These are phyloP conservation scores for Oreocharis arfaki DNA, from an alignment of 2,113 vertebrate species.

Conservation along the genomic window DNA sequence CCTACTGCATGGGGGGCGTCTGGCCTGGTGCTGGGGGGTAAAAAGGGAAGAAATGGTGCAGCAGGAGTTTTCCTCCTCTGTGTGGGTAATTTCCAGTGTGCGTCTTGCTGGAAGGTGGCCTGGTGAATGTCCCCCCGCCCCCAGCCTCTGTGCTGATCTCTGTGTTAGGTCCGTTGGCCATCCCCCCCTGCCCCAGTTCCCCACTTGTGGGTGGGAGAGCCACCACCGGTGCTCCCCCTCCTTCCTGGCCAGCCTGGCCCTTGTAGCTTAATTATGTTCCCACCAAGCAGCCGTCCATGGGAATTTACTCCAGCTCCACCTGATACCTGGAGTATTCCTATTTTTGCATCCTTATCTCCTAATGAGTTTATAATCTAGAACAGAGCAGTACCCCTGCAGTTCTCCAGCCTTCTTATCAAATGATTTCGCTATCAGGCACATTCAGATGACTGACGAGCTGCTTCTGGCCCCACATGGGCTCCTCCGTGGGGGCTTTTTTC, in stretches of 20 bases:
- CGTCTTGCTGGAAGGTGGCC: constrained; percentile 14
- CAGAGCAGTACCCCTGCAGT: neutral
- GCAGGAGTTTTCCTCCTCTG: neutral
- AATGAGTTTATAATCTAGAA: constrained; percentile 32
- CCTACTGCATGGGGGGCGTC: neutral
- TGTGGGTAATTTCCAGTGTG: neutral
- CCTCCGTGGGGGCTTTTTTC: neutral
- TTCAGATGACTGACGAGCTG: neutral
- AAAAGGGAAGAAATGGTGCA: neutral
- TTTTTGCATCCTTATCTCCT: constrained; percentile 29
- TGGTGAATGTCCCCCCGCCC: neutral
- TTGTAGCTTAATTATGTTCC: neutral
- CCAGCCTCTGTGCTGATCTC: neutral
- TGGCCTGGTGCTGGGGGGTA: neutral
- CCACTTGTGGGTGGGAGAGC: neutral
- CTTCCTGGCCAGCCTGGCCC: constrained; percentile 1
- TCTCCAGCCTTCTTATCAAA: neutral
- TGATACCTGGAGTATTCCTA: constrained; percentile 8
- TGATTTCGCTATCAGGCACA: neutral
- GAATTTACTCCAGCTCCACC: constrained; percentile 8
- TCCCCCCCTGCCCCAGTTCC: neutral
- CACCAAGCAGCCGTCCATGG: neutral
- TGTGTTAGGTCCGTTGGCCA: neutral
- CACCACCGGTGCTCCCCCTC: neutral
- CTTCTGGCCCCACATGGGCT: neutral